phyloP scores from a whole-genome alignment of 2,888 invertebrate genomes.

The Noctua pronuba region DNA sequence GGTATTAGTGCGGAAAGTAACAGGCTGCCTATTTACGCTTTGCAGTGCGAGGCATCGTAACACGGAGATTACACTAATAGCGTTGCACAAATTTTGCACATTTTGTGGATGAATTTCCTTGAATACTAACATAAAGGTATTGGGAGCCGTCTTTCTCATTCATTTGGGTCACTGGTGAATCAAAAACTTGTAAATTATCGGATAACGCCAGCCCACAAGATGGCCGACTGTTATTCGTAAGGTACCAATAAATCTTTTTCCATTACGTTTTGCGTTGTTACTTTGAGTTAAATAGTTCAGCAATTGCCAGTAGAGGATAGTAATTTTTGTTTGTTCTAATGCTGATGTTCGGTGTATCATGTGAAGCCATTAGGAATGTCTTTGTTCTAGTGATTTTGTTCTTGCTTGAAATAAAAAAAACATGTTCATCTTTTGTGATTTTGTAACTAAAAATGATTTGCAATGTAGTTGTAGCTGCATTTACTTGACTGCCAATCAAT shows the following conservation, averaged over 20 bases:
- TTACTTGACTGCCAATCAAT: slow-evolving; percentile 21
- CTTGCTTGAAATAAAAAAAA: slow-evolving; percentile 71
- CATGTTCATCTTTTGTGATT: slow-evolving; percentile 65
- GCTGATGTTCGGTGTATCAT: slow-evolving; percentile 47
- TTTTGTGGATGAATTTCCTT: slow-evolving; percentile 74
- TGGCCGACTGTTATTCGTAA: slow-evolving; percentile 90
- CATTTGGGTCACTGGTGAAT: slow-evolving; percentile 78
- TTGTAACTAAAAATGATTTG: slow-evolving; percentile 56
- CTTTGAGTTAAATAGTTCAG: slow-evolving; percentile 65
- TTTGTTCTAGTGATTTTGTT: slow-evolving; percentile 80
- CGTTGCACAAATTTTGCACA: slow-evolving; percentile 73
- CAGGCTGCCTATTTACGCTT: slow-evolving; percentile 83
- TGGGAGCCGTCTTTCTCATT: slow-evolving; percentile 73
- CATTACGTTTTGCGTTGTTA: slow-evolving; percentile 70
- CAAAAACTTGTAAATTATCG: slow-evolving; percentile 83
- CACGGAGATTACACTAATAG: slow-evolving; percentile 75
- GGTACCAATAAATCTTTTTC: slow-evolving; percentile 85
- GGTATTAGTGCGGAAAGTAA: slow-evolving; percentile 77
- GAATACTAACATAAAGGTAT: slow-evolving; percentile 70
- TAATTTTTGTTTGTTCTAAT: slow-evolving; percentile 64
- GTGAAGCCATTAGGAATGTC: slow-evolving; percentile 70
- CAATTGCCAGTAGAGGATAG: slow-evolving; percentile 60
- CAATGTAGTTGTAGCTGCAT: slow-evolving; percentile 30
- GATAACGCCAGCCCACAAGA: slow-evolving; percentile 90
- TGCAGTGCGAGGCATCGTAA: slow-evolving; percentile 82